phyloP scores from a whole-genome alignment of 1,140 invertebrate genomes.

The Diorhabda elongata region DNA sequence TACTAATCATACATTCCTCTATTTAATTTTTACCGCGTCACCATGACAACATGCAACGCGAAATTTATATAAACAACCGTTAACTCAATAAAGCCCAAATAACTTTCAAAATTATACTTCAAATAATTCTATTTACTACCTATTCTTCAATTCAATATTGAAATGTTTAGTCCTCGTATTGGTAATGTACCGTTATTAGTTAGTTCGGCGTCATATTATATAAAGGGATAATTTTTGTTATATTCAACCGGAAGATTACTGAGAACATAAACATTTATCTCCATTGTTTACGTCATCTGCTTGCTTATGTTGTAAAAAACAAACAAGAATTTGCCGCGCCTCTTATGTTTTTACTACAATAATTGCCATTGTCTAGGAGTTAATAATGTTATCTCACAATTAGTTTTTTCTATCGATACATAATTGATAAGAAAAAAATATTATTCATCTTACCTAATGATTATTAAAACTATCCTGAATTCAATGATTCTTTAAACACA shows the following conservation, averaged over 20 bases:
- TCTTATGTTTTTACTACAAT: neutral
- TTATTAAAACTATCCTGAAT: neutral
- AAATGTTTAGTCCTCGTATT: neutral
- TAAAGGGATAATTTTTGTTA: neutral
- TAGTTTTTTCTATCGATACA: no score
- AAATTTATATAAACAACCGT: neutral
- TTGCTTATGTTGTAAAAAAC: neutral
- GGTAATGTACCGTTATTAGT: neutral
- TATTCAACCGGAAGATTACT: neutral
- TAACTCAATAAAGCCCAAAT: neutral
- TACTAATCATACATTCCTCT: no score
- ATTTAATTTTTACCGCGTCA: neutral
- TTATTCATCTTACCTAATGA: neutral
- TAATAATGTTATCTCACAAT: no score
- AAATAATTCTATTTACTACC: no score
- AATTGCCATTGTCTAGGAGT: neutral
- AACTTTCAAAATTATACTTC: no score
- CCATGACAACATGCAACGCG: neutral
- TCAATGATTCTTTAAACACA: neutral
- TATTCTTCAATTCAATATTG: no score
- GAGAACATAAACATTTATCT: neutral
- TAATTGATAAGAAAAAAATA: no score
- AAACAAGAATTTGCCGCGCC: constrained; percentile 1
- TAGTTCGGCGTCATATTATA: neutral
- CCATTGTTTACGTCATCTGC: neutral